phyloP scores from a whole-genome alignment of 2,888 invertebrate genomes.

The Biston betularia region DNA sequence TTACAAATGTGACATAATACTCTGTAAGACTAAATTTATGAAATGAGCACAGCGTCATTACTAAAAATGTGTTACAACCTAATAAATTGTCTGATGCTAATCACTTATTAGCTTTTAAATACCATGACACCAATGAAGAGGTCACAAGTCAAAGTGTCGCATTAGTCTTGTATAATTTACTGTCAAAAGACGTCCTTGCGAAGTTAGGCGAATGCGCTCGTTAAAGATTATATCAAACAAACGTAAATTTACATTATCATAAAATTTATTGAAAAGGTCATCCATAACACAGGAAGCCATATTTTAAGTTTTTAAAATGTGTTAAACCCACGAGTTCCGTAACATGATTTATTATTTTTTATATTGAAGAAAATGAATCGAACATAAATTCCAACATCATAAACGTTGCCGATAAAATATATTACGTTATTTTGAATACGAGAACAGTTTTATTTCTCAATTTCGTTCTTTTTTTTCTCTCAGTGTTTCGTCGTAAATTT shows the following conservation, averaged over 20 bases:
- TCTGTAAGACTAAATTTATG: neutral
- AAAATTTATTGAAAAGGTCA: conserved; percentile 54
- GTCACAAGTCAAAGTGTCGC: conserved; percentile 14
- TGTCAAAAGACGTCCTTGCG: conserved; percentile 34
- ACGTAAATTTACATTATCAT: conserved; percentile 44
- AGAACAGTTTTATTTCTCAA: conserved; percentile 74
- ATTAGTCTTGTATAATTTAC: conserved; percentile 15
- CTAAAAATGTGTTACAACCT: neutral
- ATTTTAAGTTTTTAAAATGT: conserved; percentile 52
- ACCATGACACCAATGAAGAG: conserved; percentile 14
- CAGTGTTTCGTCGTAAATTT: conserved; percentile 62
- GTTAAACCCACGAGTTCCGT: conserved; percentile 58
- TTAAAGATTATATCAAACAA: conserved; percentile 45
- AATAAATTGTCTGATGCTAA: conserved; percentile 10
- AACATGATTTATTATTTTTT: conserved; percentile 66
- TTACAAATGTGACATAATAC: too few species aligned
- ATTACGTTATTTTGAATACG: conserved; percentile 69
- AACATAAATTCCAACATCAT: conserved; percentile 67
- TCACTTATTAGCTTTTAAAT: conserved; percentile 19
- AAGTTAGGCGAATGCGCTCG: conserved; percentile 27
- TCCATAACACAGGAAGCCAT: conserved; percentile 59
- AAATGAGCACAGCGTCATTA: neutral
- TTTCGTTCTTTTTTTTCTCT: conserved; percentile 61
- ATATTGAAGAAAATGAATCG: conserved; percentile 62
- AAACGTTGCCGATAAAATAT: conserved; percentile 68